Evolutionary conservation across 2,113 vertebrate genomes (phyloP), one percentile per base, ranked within the genome.

Genomic region (Grus americana): DNA sequence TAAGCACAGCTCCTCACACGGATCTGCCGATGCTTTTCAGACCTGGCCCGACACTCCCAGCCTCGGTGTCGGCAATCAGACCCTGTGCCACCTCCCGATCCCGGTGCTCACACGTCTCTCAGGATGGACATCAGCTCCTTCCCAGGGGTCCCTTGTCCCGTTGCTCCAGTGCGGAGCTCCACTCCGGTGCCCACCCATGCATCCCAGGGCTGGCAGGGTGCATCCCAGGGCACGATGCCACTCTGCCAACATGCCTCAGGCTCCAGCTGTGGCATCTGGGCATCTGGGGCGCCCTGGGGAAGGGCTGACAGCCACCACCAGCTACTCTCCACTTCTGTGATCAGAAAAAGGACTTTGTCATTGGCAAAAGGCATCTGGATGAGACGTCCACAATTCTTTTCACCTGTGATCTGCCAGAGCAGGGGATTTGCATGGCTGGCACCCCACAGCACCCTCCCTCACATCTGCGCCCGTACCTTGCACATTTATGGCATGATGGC

Each of bases 381-480:
- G 65, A 79, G 29, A 70, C 29, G 57, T 47, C 16, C 54, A 38
- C 6, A 20, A 52, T 40, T 44, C 22, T 66, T 89, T 55, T 47
- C 50, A 81, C 29, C 42, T 70, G n/a, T 63, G 54, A 82, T 68
- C 59, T 49, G 57, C 30, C 70, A 79, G 52, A 42, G 44, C 14
- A 68, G 44, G 27, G 36, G 8, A 54, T 19, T 67, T 3, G 0
- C 52, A 16, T 1, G 10, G 36, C 32, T 68, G 40, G 36, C 44
- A 46, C 44, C 15, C 13, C 23, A 23, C 50, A 78, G 15, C 34
- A 55, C 13, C 4, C 1, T 67, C 44, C 38, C 54, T 92, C 66
- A 52, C 44, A 50, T 54, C 52, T 21, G 11, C 0, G 0, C 46
- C 44, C 3, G 0, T 14, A 59, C 13, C 38, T 62, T 30, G 11